Conservation (phyloP, 2,888 invertebrate species). For the Archips xylosteana region DNA sequence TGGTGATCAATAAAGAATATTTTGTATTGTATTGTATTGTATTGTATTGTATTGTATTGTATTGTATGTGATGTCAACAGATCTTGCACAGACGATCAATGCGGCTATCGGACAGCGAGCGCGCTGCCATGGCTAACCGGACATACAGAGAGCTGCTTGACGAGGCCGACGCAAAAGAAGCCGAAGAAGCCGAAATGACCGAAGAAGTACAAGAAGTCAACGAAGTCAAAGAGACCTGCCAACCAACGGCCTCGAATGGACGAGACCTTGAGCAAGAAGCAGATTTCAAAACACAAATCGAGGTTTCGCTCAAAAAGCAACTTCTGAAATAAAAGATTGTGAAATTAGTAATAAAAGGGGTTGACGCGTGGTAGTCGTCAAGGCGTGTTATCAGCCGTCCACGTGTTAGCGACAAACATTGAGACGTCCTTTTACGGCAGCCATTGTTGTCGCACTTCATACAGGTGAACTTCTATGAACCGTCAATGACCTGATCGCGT, state of each 20-base stretch:
- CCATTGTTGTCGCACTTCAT: too few species aligned
- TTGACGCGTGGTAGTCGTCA: too few species aligned
- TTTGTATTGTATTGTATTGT: too few species aligned
- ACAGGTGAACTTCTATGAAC: too few species aligned
- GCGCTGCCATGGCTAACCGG: constrained; percentile 7
- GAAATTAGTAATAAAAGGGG: too few species aligned
- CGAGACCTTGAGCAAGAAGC: neutral
- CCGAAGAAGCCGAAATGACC: constrained; percentile 5
- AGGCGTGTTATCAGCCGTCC: too few species aligned
- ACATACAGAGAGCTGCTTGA: constrained; percentile 29
- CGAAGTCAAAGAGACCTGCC: neutral
- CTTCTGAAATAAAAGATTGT: neutral
- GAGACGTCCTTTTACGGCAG: neutral
- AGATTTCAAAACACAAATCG: neutral
- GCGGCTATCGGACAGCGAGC: constrained; percentile 1
- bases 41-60: too few species aligned
- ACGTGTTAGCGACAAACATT: too few species aligned
- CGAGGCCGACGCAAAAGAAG: constrained; percentile 21
- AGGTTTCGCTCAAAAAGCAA: neutral
- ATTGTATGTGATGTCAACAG: neutral
- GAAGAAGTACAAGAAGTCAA: neutral
- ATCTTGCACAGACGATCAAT: constrained; percentile 29
- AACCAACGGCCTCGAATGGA: neutral
- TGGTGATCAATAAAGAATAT: too few species aligned
- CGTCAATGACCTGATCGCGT: too few species aligned